A percentile compares a stretch with the other conserved stretches of the same genome.
Conservation (phyloP, 2,797 vertebrate genomes). For the Acanthurus lineatus region DNA sequence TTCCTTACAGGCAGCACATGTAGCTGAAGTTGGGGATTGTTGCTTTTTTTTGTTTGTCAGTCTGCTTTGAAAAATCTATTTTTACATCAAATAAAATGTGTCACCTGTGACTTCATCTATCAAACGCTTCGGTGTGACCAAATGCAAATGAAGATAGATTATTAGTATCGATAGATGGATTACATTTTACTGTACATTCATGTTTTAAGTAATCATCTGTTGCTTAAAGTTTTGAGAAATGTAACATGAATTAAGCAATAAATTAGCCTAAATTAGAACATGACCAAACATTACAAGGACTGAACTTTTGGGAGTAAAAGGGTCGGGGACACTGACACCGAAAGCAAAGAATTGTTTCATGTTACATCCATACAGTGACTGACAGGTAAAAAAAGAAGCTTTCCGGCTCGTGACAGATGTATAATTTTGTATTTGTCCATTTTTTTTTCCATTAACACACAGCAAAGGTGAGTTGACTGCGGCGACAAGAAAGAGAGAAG, state of each 20-base stretch:
- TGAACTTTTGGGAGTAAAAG: neutral
- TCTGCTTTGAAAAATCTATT: neutral
- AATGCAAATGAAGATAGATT: neutral
- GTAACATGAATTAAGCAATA: neutral
- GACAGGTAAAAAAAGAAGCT: neutral
- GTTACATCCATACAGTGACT: neutral
- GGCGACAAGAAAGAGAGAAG: constrained; percentile 20
- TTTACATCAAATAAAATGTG: neutral
- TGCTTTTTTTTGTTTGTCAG: neutral
- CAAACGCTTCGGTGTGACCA: neutral
- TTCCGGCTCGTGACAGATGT: neutral
- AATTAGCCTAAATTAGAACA: neutral
- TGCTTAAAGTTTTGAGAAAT: neutral
- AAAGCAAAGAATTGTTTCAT: neutral
- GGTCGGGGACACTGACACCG: neutral
- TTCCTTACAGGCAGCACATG: neutral
- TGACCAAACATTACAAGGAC: neutral
- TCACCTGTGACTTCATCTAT: neutral
- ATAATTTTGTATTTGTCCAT: constrained; percentile 15
- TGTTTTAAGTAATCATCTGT: neutral
- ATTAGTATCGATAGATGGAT: neutral
- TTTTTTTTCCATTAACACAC: constrained; percentile 16
- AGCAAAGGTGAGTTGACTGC: neutral
- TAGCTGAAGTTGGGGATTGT: neutral
- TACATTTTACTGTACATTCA: neutral